These are phyloP conservation scores for Cyprinodon variegatus DNA, from an alignment of 2,113 vertebrate species.

Conservation along the genomic window DNA sequence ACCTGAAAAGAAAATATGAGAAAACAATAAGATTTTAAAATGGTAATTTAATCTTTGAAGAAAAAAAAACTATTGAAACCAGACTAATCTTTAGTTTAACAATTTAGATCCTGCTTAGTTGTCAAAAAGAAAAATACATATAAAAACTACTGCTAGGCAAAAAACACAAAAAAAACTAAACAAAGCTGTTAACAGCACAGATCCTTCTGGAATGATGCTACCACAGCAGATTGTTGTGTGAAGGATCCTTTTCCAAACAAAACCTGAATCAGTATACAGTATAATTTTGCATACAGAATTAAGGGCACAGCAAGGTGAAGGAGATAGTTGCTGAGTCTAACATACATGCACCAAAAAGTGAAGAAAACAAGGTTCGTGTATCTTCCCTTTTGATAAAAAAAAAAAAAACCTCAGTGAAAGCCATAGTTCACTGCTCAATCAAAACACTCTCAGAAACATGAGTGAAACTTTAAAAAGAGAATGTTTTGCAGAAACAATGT, in stretches of 20 bases:
- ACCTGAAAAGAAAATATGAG: too few species aligned
- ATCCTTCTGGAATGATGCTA: neutral
- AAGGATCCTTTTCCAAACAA: neutral
- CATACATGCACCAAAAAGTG: neutral
- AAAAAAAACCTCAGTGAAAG: neutral
- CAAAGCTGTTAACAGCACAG: neutral
- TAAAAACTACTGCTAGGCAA: too few species aligned
- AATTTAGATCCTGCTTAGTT: too few species aligned
- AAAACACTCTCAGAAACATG: neutral
- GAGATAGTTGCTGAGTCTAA: neutral
- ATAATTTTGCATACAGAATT: neutral
- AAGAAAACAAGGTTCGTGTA: too few species aligned
- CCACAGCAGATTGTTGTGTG: neutral
- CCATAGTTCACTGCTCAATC: neutral
- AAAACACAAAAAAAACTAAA: too few species aligned
- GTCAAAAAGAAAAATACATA: too few species aligned
- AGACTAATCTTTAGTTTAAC: too few species aligned
- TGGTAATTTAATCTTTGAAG: too few species aligned
- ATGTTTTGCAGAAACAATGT: neutral
- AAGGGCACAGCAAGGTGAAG: neutral
- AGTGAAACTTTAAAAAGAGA: neutral
- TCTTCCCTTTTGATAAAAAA: neutral
- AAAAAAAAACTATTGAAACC: too few species aligned
- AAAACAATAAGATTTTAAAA: too few species aligned
- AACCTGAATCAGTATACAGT: neutral